phyloP scores from a whole-genome alignment of 2,888 invertebrate genomes.

The Koerneria pararmatus region DNA sequence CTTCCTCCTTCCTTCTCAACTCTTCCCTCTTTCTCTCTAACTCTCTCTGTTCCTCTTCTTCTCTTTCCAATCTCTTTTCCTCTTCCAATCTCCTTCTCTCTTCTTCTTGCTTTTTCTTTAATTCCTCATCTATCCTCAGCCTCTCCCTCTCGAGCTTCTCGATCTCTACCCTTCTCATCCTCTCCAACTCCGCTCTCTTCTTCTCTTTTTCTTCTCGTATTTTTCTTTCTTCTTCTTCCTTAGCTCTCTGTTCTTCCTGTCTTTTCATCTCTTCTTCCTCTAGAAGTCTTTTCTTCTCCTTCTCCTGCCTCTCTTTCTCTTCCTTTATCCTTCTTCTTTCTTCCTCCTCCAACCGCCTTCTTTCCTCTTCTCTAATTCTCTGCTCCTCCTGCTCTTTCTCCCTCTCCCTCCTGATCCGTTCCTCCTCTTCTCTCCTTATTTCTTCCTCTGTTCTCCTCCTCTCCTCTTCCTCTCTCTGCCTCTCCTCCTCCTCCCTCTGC shows the following conservation, averaged over 20 bases:
- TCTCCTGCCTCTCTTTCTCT: constrained; percentile 9
- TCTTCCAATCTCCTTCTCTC: constrained; percentile 10
- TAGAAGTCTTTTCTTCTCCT: neutral
- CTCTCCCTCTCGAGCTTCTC: constrained; percentile 6
- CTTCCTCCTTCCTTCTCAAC: neutral
- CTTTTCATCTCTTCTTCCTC: neutral
- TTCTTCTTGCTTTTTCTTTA: neutral
- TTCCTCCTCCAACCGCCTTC: constrained; percentile 9
- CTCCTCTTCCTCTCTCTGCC: too few relatives aligned
- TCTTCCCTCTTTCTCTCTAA: too few relatives aligned
- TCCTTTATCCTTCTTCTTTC: neutral
- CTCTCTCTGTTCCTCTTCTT: neutral
- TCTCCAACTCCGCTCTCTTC: constrained; percentile 9
- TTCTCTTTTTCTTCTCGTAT: constrained; percentile 9
- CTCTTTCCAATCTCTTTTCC: neutral
- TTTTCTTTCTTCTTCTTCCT: neutral
- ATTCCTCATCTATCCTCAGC: neutral
- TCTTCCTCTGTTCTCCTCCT: too few relatives aligned
- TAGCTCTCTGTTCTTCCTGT: neutral
- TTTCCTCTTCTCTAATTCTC: constrained; percentile 6
- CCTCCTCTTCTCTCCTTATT: too few relatives aligned
- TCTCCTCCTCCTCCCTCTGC: too few relatives aligned
- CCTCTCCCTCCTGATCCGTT: too few relatives aligned
- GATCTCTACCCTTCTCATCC: neutral
- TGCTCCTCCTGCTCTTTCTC: constrained; percentile 9